Evolutionary conservation across 2,797 vertebrate genomes (phyloP).

Genomic region (Enteromius radiatus): DNA sequence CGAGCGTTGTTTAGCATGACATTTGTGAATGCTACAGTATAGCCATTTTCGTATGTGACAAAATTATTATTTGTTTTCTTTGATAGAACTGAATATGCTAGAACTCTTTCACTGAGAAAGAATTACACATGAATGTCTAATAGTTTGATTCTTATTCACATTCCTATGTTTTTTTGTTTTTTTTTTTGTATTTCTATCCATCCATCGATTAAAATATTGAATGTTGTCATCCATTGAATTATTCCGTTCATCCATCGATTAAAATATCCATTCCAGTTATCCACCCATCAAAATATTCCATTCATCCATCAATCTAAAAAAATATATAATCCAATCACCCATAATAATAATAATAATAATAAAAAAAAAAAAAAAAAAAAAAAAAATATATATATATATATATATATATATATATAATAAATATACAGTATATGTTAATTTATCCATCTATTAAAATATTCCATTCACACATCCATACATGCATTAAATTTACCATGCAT

Average conservation of each 20-base stretch:
- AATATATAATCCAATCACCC: not conserved
- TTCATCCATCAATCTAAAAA: not conserved
- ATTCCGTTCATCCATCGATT: not conserved
- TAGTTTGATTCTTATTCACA: not conserved
- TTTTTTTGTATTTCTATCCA: no score
- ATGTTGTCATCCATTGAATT: not conserved
- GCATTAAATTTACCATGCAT: not conserved
- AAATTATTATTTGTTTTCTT: not conserved
- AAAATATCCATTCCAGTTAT: not conserved
- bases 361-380: not conserved
- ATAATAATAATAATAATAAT: no score
- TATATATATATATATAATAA: no score
- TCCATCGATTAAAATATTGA: no score
- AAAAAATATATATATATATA: no score
- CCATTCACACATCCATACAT: not conserved
- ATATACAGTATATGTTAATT: no score
- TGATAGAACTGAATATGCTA: not conserved
- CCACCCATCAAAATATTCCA: not conserved
- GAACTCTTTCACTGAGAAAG: not conserved
- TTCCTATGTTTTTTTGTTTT: not conserved
- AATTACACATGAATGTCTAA: not conserved
- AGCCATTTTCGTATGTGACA: not conserved
- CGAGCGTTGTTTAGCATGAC: not conserved
- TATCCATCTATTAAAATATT: not conserved
- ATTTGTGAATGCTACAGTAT: not conserved